These are phyloP conservation scores for Silurus meridionalis DNA, from an alignment of 2,113 vertebrate genomes.

Conservation along the genomic window DNA sequence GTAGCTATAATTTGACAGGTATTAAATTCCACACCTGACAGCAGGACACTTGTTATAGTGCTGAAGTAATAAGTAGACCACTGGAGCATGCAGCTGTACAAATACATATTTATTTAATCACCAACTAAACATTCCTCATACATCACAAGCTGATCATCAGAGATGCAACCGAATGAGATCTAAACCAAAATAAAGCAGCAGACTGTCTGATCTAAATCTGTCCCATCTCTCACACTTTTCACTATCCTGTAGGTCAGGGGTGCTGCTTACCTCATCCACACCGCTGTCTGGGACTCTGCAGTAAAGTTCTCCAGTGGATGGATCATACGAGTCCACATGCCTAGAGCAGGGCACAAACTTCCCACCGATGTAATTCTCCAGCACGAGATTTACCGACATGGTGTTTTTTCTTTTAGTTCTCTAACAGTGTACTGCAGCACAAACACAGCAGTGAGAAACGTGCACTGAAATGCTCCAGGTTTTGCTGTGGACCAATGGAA, in stretches of 20 bases:
- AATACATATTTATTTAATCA: background rate
- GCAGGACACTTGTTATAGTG: background rate
- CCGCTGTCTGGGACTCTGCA: slow-evolving; percentile 91
- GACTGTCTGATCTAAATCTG: too few species aligned
- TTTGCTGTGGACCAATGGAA: background rate
- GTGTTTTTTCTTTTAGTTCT: background rate
- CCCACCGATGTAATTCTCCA: slow-evolving; percentile 92
- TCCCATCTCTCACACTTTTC: background rate
- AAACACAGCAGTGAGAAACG: background rate
- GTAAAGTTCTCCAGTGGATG: slow-evolving; percentile 85
- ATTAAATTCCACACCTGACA: background rate
- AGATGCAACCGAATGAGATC: background rate
- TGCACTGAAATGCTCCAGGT: background rate
- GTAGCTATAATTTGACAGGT: background rate
- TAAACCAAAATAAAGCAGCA: background rate
- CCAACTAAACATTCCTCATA: background rate
- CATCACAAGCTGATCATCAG: background rate
- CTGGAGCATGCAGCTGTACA: background rate
- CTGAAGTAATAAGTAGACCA: background rate
- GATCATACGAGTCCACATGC: slow-evolving; percentile 86
- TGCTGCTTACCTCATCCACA: slow-evolving; percentile 82
- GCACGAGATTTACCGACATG: slow-evolving; percentile 61
- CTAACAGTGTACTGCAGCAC: background rate
- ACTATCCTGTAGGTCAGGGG: background rate
- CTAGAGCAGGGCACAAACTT: slow-evolving; percentile 80